A percentile compares a stretch with the other conserved stretches of the same genome.
Conservation (phyloP, 2,113 vertebrate species). For the Empidonax traillii region DNA sequence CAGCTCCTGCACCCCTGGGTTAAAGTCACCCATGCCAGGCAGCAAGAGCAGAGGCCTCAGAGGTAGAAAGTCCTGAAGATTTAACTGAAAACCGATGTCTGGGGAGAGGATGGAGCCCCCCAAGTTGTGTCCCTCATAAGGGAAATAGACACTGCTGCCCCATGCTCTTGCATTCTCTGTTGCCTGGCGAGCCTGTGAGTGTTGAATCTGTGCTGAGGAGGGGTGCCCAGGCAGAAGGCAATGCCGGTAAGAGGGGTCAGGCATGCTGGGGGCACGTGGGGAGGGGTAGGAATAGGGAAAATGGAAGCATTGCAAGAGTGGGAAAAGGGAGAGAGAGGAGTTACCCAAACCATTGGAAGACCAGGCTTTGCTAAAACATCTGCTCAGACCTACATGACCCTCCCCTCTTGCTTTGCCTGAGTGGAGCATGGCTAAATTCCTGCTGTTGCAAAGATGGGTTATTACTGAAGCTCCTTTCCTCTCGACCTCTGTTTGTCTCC, state of each 20-base stretch:
- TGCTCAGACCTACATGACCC: neutral
- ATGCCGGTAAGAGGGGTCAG: neutral
- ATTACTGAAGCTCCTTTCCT: neutral
- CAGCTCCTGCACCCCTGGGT: neutral
- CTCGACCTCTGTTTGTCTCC: neutral
- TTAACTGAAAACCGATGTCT: neutral
- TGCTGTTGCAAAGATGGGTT: neutral
- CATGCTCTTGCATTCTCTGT: fast-evolving
- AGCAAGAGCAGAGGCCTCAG: neutral
- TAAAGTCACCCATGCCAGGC: neutral
- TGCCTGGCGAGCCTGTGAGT: fast-evolving
- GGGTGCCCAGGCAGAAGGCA: neutral
- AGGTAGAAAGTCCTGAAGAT: neutral
- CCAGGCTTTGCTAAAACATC: fast-evolving
- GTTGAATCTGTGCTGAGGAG: neutral
- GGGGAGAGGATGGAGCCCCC: neutral
- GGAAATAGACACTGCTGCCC: fast-evolving
- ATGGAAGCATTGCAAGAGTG: fast-evolving
- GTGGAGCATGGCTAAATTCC: neutral
- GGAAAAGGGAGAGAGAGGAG: neutral
- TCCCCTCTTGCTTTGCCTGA: neutral
- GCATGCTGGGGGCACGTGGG: fast-evolving
- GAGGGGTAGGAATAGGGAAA: neutral
- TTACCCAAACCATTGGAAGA: neutral
- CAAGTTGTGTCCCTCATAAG: fast-evolving